A percentile compares a stretch with the other conserved stretches of the same genome.
Conservation (phyloP, 2,888 invertebrate genomes). For the Amiota mariae region DNA sequence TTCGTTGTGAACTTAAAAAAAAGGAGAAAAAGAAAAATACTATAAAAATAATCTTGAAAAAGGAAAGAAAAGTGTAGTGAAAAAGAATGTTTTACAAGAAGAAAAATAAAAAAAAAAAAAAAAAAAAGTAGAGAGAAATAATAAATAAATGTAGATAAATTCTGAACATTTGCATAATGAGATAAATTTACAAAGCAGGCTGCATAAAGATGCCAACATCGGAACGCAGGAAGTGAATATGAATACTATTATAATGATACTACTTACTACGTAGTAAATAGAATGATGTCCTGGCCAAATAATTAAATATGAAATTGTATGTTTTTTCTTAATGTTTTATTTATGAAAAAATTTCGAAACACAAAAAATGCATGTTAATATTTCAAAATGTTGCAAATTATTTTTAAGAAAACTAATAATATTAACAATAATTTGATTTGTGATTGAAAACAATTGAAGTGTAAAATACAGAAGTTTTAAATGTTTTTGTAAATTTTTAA, state of each 20-base stretch:
- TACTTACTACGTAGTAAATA: too few species aligned
- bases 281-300: too few species aligned
- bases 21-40: too few species aligned
- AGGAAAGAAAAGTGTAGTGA: too few species aligned
- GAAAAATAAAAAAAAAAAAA: too few species aligned
- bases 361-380: neutral
- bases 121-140: neutral
- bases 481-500: neutral
- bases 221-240: neutral
- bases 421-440: neutral
- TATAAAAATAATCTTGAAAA: too few species aligned
- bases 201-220: neutral
- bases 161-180: slow-evolving; percentile 48
- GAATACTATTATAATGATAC: neutral
- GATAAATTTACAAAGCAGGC: slow-evolving; percentile 28
- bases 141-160: neutral
- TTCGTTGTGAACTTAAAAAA: too few species aligned
- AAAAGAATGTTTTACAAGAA: too few species aligned
- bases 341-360: neutral
- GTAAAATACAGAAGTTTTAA: neutral
- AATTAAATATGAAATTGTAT: too few species aligned
- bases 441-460: neutral
- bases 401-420: too few species aligned
- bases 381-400: neutral
- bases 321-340: too few species aligned